Percentiles rank a stretch among this genome's conserved stretches.
These are phyloP conservation scores for Oryzias curvinotus DNA, from an alignment of 2,113 vertebrate species.

Conservation along the genomic window DNA sequence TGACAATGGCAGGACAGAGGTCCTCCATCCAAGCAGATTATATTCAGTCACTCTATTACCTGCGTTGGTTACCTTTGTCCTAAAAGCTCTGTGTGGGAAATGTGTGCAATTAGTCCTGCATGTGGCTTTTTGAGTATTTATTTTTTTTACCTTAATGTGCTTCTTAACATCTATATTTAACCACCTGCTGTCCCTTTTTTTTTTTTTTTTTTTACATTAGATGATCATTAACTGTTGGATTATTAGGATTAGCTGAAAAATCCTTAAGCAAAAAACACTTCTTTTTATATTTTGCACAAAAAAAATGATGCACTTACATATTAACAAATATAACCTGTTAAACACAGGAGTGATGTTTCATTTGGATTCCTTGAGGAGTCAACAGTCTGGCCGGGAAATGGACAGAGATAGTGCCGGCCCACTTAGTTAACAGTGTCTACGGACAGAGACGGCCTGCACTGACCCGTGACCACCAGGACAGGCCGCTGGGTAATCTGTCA, in stretches of 20 bases:
- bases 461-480: conserved; percentile 44
- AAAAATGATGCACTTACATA: conserved; percentile 23
- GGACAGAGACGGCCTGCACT: conserved; percentile 46
- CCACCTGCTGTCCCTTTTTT: conserved; percentile 18
- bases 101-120: conserved; percentile 44
- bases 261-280: neutral
- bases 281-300: neutral
- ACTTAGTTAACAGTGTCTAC: conserved; percentile 53
- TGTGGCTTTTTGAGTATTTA: conserved; percentile 20
- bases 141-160: conserved; percentile 11
- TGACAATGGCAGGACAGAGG: conserved; percentile 55
- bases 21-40: conserved; percentile 55
- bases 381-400: conserved; percentile 46
- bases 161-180: conserved; percentile 8
- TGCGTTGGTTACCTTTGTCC: conserved; percentile 53
- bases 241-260: conserved; percentile 56
- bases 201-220: neutral
- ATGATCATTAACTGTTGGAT: neutral
- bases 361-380: conserved; percentile 29
- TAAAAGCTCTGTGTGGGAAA: conserved; percentile 44
- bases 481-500: conserved; percentile 44
- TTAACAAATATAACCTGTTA: conserved; percentile 10
- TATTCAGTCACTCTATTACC: conserved; percentile 56
- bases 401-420: conserved; percentile 42
- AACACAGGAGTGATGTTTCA: conserved; percentile 42